Base-by-base conservation (phyloP, 37 sponge, comb jelly and placozoan species). In the Spongilla lacustris region DNA sequence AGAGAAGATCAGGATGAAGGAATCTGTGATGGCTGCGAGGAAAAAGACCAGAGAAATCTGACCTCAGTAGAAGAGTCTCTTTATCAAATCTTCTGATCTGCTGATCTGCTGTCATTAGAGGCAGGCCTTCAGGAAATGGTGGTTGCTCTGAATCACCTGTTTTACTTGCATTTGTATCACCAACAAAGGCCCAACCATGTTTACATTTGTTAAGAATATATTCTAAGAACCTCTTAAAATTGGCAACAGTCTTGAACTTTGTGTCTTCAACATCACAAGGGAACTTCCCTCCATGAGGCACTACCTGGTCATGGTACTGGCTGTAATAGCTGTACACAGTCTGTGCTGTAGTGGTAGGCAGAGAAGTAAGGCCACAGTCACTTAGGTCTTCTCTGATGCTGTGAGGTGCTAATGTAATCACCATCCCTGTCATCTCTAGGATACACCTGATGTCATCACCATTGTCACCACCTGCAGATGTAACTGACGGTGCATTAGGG, bases 341-440 rank as follows among this genome's bases (percentile, higher is more conserved):
- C 4, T 38, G 21, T 28, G 75, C 72, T 22, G 75, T 58, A 41
- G 66, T 76, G 46, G 2, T 33, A 21, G 77, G 88, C 17, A 82
- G n/a, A 3, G n/a, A n/a, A n/a, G 81, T 10, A 17, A 58, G 58
- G 26, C 82, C 50, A 58, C 66, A 37, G 12, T 12, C 31, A 38
- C 79, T 78, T 24, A 91, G 67, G 30, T 80, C 66, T 2, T 27
- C 71, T 58, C n/a, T 50, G 13, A 91, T 31, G 28, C 67, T 69
- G 1, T 4, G 22, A 30, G 88, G 79, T 37, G 88, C 88, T 26
- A 49, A 71, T 24, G 84, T 84, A 0, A 91, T 78, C 23, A 78
- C 79, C 92, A 91, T 91, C 11, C 84, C 80, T 27, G 87, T 78
- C n/a, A 23, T 66, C 67, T 79, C 84, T 4, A 87, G 74, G 17